These are phyloP conservation scores for Brachyopa scutellaris DNA, from an alignment of 2,888 invertebrate genomes.

Conservation along the genomic window DNA sequence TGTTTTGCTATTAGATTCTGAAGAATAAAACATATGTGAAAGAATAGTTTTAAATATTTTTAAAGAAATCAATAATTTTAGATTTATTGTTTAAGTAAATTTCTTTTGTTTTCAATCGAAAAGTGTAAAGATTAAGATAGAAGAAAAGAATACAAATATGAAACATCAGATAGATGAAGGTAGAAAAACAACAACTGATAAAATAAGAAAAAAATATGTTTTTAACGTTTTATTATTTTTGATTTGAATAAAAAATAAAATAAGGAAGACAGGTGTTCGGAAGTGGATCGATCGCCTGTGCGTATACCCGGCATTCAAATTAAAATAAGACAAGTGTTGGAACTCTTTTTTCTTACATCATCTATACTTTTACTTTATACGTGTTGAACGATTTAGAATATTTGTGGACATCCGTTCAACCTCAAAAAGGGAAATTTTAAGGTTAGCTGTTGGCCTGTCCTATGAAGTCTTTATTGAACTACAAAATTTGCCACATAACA, in stretches of 20 bases:
- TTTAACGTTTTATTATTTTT: neutral
- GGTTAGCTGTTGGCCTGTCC: too few relatives aligned
- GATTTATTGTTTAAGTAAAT: neutral
- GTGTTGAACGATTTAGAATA: too few relatives aligned
- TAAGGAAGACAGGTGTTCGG: too few relatives aligned
- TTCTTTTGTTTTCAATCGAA: neutral
- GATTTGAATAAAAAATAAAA: neutral
- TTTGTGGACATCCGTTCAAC: too few relatives aligned
- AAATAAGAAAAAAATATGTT: constrained; percentile 11
- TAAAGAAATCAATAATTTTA: neutral
- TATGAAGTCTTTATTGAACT: too few relatives aligned
- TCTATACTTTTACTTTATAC: too few relatives aligned
- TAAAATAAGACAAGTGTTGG: too few relatives aligned
- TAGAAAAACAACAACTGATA: constrained; percentile 19
- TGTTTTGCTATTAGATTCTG: constrained; percentile 27
- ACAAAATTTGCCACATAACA: too few relatives aligned
- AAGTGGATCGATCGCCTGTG: too few relatives aligned
- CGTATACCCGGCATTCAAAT: too few relatives aligned
- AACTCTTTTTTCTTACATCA: too few relatives aligned
- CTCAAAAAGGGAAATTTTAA: too few relatives aligned
- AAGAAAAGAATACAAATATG: neutral
- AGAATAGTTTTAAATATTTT: constrained; percentile 12
- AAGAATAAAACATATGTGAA: neutral
- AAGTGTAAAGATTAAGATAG: constrained; percentile 10
- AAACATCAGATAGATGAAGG: neutral